These are phyloP conservation scores for Dicyrtomina minuta DNA, from an alignment of 2,888 invertebrate genomes.

Conservation along the genomic window DNA sequence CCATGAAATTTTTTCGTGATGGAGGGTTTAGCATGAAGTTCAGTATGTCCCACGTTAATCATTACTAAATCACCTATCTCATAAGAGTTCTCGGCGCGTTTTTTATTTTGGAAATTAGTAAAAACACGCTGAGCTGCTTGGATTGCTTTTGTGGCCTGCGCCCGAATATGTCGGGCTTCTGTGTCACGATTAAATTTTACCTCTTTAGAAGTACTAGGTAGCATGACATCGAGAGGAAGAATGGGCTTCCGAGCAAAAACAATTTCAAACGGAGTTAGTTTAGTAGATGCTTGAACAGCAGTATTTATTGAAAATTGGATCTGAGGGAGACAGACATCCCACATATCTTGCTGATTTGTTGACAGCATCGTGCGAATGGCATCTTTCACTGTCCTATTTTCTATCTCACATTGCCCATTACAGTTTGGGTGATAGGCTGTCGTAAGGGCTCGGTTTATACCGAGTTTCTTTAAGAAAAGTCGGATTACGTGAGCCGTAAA, in stretches of 20 bases:
- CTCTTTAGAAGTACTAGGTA: background rate
- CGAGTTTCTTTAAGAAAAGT: no score
- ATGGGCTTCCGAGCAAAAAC: slow-evolving; percentile 1
- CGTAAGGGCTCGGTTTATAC: no score
- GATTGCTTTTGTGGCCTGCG: no score
- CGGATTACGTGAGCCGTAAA: no score
- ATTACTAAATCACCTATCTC: background rate
- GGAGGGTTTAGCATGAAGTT: background rate
- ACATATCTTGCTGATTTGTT: background rate
- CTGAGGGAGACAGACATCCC: slow-evolving; percentile 6
- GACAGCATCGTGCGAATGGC: background rate
- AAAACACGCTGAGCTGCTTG: no score
- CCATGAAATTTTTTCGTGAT: background rate
- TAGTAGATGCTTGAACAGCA: background rate
- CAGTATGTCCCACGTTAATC: background rate
- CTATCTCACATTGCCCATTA: no score
- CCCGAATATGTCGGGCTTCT: no score
- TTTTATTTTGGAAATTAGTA: no score
- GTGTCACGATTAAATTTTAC: no score
- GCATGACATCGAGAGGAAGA: background rate
- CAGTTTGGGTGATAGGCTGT: no score
- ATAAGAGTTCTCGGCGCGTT: background rate
- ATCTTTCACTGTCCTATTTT: background rate
- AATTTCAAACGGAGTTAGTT: background rate
- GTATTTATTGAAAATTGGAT: background rate